Evolutionary conservation across 2,888 invertebrate species (phyloP), one percentile per base, ranked within the genome.

Genomic region (Pandemis heparana): DNA sequence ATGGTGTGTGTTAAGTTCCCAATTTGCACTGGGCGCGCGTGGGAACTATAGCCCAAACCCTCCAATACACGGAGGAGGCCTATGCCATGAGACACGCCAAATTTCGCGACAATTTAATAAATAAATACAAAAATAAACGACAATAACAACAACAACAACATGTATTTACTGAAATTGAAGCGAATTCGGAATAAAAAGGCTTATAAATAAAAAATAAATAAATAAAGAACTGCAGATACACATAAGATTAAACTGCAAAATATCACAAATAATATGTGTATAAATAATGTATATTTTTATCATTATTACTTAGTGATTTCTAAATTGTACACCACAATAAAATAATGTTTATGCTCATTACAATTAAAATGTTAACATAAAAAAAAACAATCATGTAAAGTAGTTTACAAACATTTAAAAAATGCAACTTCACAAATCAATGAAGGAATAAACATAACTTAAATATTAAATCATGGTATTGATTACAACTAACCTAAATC

Each of bases 401-500:
- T 46, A 51, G n/a, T 56, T 23, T 12, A 56, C 4, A 10, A 23
- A 23, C 53, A n/a, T 23, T 23, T 5, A 23, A 8, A 56, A 56
- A 23, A 23, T 23, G 23, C 56, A 23, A 23, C 10, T 9, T 53
- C 56, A 39, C 18, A 14, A 8, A 39, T 59, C 12, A 59, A 56
- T 68, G 9, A 12, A 14, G 12, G 43, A 23, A 48, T 41, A 32
- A 9, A 65, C 43, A 18, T 38, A 8, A 53, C 61, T 23, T 12
- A 23, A 51, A 46, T 8, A 38, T 41, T 53, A 1, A 41, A 56
- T 63, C 41, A 67, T 39, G 46, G 51, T 60, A 60, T 65, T 60
- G 48, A 64, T 65, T 75, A 53, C 51, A 60, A 56, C 65, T 77
- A 77, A 77, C 75, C 76, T 77, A 76, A 66, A 71, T 77, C 71